A percentile compares a stretch with the other conserved stretches of the same genome.
Evolutionary conservation across 2,797 vertebrate genomes (phyloP).

Genomic region (Ctenopoma multispine): DNA sequence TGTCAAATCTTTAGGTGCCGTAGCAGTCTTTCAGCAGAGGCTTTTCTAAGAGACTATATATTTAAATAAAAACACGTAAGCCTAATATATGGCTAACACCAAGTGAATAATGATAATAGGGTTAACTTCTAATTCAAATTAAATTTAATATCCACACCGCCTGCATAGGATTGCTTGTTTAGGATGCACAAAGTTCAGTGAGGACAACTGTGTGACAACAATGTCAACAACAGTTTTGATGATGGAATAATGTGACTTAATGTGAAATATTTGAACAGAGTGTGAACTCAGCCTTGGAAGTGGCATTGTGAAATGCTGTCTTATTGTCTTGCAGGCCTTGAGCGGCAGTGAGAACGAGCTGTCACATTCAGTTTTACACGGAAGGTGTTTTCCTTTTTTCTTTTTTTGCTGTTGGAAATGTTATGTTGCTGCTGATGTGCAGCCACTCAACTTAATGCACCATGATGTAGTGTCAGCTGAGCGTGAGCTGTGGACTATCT

Average conservation of each 20-base stretch:
- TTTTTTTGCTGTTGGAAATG: slow-evolving; percentile 22
- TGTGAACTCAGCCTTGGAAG: slow-evolving; percentile 25
- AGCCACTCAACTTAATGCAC: slow-evolving; percentile 52
- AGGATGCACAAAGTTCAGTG: background rate
- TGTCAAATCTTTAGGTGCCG: too few species aligned
- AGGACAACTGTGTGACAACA: slow-evolving; percentile 2
- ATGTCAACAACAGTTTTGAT: slow-evolving; percentile 5
- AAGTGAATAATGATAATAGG: too few species aligned
- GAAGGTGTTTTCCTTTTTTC: slow-evolving; percentile 1
- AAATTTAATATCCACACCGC: background rate
- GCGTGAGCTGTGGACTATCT: slow-evolving; percentile 24
- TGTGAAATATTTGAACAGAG: slow-evolving; percentile 11
- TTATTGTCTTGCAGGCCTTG: slow-evolving; percentile 30
- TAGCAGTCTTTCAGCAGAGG: background rate
- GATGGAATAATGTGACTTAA: slow-evolving; percentile 36
- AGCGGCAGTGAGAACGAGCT: slow-evolving; percentile 25
- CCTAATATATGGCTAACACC: background rate
- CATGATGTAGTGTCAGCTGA: slow-evolving; percentile 50
- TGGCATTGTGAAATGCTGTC: slow-evolving; percentile 14
- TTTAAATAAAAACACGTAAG: background rate
- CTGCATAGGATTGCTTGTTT: slow-evolving; percentile 6
- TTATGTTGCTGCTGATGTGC: slow-evolving; percentile 34
- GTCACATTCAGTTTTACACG: slow-evolving; percentile 50
- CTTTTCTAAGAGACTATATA: background rate
- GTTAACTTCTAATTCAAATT: too few species aligned